Base-by-base conservation (phyloP, 2,888 invertebrate genomes). In the Thymelicus acteon region DNA sequence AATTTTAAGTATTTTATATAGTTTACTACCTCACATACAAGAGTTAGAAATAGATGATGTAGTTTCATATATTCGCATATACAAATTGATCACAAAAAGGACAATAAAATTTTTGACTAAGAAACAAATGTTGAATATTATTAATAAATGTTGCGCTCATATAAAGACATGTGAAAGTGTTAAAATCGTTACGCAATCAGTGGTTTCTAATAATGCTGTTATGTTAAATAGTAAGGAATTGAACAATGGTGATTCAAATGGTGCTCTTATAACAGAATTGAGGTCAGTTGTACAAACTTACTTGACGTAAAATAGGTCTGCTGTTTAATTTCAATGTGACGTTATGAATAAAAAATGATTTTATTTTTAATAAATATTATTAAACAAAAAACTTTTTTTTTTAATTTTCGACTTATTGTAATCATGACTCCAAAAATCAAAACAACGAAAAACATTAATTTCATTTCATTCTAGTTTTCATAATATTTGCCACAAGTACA, bases 51-150 rank as follows among this genome's bases (percentile, higher is more conserved):
- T 75, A 2, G 84, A 85, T 19, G 88, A 91, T 61, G 76, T 86
- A 8, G 49, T 77, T 2, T 71, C 75, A 0, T 92, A 88, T 76
- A 72, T 92, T 0, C 79, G 81, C 54, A 78, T 86, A 8, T 90
- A 83, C 71, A 85, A 82, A 70, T 73, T 87, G 44, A 76, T 91
- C 66, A 85, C 91, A 0, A 92, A 86, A 74, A 84, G 86, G 58
- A 82, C 86, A 6, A 71, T 91, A 0, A 92, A 92, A 76, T 81
- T 81, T 75, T 77, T 92, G 39, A 81, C 83, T 5, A 91, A 86
- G 75, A 87, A 85, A 58, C 88, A 92, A 77, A 78, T 92, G 72
- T 75, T 85, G 12, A 77, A 78, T 76, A 73, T 92, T 44, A 77
- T 92, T 0, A 82, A 76, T 44, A 86, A 82, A 74, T 79, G 87